Percentiles rank a stretch among this genome's conserved stretches.
phyloP scores from a whole-genome alignment of 1,140 invertebrate species.

The Calliphora vicina region DNA sequence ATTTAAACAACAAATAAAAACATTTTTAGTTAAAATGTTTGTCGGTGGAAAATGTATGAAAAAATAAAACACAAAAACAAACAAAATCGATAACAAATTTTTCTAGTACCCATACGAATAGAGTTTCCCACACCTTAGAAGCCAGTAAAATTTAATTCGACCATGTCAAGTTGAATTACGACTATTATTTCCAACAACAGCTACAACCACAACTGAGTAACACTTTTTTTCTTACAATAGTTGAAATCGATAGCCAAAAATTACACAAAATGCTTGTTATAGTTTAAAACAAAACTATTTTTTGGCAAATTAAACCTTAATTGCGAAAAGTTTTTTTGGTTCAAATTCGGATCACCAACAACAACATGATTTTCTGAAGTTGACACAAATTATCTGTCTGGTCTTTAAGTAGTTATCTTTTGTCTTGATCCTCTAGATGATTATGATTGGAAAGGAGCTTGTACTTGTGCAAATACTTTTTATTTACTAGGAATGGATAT shows the following conservation, averaged over 20 bases:
- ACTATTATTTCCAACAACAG: background rate
- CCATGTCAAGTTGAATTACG: background rate
- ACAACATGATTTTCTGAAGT: no score
- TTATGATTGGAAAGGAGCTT: no score
- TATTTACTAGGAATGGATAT: no score
- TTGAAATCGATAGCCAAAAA: background rate
- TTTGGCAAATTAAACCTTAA: no score
- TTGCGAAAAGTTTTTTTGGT: no score
- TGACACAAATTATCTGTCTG: no score
- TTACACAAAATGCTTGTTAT: no score
- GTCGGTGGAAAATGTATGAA: background rate
- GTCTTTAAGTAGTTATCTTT: no score
- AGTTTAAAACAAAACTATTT: background rate
- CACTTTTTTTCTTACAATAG: background rate
- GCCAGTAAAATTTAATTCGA: background rate
- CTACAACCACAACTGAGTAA: background rate
- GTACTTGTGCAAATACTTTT: no score
- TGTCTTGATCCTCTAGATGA: no score
- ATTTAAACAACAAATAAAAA: constrained; percentile 8
- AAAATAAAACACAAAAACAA: background rate
- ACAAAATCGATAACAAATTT: background rate
- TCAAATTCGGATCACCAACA: no score
- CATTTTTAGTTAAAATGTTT: background rate
- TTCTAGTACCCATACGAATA: background rate
- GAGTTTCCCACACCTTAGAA: background rate